Evolutionary conservation across 1,140 invertebrate genomes (phyloP).

Genomic region (Rhopalosiphum padi): DNA sequence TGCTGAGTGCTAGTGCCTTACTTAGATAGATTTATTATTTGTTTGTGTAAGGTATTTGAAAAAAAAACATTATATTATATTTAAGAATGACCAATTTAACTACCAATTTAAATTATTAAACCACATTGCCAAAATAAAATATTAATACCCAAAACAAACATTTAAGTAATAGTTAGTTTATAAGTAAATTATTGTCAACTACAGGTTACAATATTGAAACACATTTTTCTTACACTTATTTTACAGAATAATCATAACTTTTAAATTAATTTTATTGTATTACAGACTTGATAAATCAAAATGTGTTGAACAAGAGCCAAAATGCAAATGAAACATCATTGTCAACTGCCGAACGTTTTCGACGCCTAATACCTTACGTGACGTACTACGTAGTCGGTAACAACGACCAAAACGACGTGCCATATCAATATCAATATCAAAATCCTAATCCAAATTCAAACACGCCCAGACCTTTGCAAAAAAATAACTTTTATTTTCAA

Average conservation of each 20-base stretch:
- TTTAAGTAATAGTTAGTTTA: not conserved
- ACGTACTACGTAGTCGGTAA: conserved; percentile 73
- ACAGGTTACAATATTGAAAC: not conserved
- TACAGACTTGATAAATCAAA: conserved; percentile 5
- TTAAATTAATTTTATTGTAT: not conserved
- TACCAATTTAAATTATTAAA: not conserved
- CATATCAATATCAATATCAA: conserved; percentile 26
- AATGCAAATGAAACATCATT: conserved; percentile 31
- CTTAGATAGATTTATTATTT: conserved; percentile 15
- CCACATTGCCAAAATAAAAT: not conserved
- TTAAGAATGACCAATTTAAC: not conserved
- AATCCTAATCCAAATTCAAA: conserved; percentile 19
- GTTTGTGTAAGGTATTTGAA: not conserved
- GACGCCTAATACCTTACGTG: conserved; percentile 81
- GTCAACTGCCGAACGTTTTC: conserved; percentile 70
- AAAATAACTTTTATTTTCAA: conserved; percentile 26
- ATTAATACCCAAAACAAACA: not conserved
- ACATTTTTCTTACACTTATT: not conserved
- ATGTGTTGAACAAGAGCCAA: not conserved
- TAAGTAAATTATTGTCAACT: not conserved
- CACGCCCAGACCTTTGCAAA: not conserved
- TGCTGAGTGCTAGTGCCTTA: not conserved
- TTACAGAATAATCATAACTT: not conserved
- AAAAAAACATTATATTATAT: not conserved
- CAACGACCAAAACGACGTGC: not conserved